These are phyloP conservation scores for Oncorhynchus keta DNA, from an alignment of 2,113 vertebrate species.

Conservation along the genomic window DNA sequence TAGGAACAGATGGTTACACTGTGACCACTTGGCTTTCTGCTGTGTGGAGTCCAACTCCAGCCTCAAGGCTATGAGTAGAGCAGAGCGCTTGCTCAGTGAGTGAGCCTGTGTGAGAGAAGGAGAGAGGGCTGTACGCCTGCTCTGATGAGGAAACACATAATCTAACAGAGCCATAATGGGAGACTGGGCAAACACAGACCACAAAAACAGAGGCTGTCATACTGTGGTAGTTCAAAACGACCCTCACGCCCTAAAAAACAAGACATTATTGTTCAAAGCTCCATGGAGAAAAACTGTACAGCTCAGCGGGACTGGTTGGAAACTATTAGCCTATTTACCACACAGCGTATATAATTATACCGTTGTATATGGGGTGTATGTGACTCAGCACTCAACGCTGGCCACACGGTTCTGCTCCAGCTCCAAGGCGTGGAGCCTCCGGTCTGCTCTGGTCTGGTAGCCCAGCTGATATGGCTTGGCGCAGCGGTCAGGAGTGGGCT, in stretches of 20 bases:
- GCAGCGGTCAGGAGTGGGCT: neutral
- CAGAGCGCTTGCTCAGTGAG: neutral
- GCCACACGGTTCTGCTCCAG: neutral
- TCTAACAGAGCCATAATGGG: conserved; percentile 7
- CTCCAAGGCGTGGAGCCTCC: neutral
- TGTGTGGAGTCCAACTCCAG: neutral
- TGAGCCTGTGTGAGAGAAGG: neutral
- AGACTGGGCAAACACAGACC: neutral
- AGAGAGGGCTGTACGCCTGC: neutral
- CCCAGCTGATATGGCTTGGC: neutral
- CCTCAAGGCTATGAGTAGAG: neutral
- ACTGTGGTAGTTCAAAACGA: neutral
- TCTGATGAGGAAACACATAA: neutral
- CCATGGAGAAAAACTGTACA: neutral
- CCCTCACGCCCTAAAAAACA: neutral
- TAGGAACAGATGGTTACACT: neutral
- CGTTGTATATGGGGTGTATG: neutral
- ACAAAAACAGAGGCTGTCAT: neutral
- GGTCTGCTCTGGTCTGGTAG: neutral
- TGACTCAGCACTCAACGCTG: conserved; percentile 11
- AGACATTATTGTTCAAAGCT: neutral
- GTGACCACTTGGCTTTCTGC: neutral
- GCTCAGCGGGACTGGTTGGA: neutral
- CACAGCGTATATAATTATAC: neutral
- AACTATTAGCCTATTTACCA: neutral